These are phyloP conservation scores for Temnothorax unifasciatus DNA, from an alignment of 2,888 invertebrate genomes.

Conservation along the genomic window DNA sequence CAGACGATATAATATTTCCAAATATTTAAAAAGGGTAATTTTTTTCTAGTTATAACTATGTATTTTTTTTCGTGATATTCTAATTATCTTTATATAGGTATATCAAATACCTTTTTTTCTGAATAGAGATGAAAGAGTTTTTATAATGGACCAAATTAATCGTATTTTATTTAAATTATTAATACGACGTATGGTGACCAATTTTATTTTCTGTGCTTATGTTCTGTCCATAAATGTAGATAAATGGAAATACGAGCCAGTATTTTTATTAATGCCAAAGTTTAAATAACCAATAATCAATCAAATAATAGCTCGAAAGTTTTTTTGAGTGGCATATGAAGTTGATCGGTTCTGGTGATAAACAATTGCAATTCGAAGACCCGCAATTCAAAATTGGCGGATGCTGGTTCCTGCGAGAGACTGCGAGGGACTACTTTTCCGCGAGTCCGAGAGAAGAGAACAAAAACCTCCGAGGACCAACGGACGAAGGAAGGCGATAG, in stretches of 20 bases:
- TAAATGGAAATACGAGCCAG: neutral
- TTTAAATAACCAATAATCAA: conserved; percentile 50
- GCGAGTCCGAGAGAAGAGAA: conserved; percentile 67
- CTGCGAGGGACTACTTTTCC: conserved; percentile 45
- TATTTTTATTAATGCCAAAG: neutral
- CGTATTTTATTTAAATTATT: conserved; percentile 19
- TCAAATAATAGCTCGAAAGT: conserved; percentile 67
- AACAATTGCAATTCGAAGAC: conserved; percentile 67
- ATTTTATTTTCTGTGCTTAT: neutral
- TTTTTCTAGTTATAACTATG: neutral
- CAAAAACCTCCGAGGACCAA: conserved; percentile 73
- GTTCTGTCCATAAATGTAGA: neutral
- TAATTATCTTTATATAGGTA: neutral
- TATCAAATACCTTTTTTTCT: conserved; percentile 25
- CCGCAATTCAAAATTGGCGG: conserved; percentile 57
- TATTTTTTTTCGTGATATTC: neutral
- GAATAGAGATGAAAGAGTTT: neutral
- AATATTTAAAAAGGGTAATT: conserved; percentile 4
- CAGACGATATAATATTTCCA: neutral
- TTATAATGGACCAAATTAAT: neutral
- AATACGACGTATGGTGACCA: neutral
- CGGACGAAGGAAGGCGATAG: conserved; percentile 77
- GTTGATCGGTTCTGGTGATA: conserved; percentile 54
- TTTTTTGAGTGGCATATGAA: conserved; percentile 48
- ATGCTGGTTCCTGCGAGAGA: conserved; percentile 46